Evolutionary conservation across 2,113 vertebrate genomes (phyloP).

Genomic region (Brevimyrus niger): DNA sequence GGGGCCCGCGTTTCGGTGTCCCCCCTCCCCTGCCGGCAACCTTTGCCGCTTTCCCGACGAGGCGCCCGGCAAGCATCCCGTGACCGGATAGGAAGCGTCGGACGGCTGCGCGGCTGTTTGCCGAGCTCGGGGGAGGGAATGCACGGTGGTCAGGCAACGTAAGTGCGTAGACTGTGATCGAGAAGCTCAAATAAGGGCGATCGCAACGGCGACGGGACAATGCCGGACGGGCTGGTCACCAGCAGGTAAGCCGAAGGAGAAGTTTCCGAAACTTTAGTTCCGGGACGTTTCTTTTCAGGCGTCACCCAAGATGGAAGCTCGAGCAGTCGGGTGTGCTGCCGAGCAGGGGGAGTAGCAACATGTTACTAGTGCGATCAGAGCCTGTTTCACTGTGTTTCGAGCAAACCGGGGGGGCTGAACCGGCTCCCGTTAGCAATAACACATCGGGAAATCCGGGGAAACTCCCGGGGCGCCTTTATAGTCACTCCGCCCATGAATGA

Average conservation of each 20-base stretch:
- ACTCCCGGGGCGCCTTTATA: neutral
- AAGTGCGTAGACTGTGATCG: neutral
- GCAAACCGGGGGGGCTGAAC: no score
- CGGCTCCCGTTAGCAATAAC: no score
- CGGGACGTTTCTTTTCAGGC: neutral
- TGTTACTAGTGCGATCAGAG: neutral
- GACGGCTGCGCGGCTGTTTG: neutral
- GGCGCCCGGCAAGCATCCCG: neutral
- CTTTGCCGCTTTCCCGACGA: neutral
- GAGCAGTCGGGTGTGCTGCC: neutral
- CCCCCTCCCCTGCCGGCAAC: neutral
- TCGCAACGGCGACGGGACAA: neutral
- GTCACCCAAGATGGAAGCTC: neutral
- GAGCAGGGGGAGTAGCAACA: neutral
- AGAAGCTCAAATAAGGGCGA: neutral
- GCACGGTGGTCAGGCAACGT: neutral
- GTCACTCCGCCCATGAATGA: neutral
- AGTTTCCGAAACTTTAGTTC: slow-evolving; percentile 8
- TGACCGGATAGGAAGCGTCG: neutral
- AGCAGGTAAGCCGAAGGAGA: slow-evolving; percentile 32
- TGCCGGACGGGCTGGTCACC: slow-evolving; percentile 40
- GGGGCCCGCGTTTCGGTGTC: neutral
- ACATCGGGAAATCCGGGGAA: neutral
- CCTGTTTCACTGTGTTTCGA: neutral
- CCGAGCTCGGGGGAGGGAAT: neutral